These are phyloP conservation scores for Sebastes iracundus DNA, from an alignment of 2,797 vertebrate genomes.

Conservation along the genomic window DNA sequence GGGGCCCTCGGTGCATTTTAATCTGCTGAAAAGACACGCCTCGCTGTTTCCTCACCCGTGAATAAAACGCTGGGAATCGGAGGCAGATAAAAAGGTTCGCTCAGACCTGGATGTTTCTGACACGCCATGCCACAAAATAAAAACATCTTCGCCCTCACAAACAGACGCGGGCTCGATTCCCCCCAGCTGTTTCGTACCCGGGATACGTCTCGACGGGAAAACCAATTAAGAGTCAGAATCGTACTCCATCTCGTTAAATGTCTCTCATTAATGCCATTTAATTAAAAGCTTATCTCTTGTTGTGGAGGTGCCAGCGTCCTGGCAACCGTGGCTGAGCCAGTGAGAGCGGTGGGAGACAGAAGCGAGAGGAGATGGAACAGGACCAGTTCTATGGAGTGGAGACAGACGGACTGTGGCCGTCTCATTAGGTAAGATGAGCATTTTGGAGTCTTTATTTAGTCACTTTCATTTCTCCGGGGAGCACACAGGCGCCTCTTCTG, in stretches of 20 bases:
- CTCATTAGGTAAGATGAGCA: conserved; percentile 34
- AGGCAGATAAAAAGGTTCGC: neutral
- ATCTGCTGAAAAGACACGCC: neutral
- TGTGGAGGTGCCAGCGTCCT: conserved; percentile 38
- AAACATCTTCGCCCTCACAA: neutral
- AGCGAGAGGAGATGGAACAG: neutral
- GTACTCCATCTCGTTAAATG: conserved; percentile 44
- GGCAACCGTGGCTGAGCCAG: conserved; percentile 15
- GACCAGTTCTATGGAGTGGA: conserved; percentile 30
- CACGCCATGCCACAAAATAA: neutral
- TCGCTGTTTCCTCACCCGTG: neutral
- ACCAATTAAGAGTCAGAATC: conserved; percentile 33
- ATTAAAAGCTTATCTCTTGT: conserved; percentile 68
- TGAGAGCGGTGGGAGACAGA: conserved; percentile 16
- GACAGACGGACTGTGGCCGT: conserved; percentile 1
- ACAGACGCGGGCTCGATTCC: neutral
- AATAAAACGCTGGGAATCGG: neutral
- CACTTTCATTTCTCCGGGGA: conserved; percentile 17
- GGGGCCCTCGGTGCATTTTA: conserved; percentile 24
- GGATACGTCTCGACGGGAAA: conserved; percentile 15
- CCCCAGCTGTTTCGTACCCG: conserved; percentile 12
- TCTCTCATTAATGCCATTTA: conserved; percentile 66
- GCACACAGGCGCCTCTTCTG: neutral
- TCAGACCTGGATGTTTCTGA: neutral
- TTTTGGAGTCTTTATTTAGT: conserved; percentile 22